phyloP scores from a whole-genome alignment of 64 coral and sea anemone genomes.

The Dendronephthya gigantea region DNA sequence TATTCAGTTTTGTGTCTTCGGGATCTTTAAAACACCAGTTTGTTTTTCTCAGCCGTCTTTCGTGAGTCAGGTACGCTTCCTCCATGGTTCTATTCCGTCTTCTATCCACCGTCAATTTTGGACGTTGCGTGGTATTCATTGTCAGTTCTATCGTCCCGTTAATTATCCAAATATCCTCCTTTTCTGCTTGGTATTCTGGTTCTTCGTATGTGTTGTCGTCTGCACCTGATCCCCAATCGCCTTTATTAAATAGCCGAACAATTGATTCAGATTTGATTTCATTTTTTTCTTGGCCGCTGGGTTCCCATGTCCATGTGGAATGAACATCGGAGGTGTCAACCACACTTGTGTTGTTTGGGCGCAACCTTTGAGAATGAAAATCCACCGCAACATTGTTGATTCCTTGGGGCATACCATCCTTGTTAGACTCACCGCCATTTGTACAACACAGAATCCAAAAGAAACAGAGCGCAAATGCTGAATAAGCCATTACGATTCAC shows the following conservation, averaged over 20 bases:
- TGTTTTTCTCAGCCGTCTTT: background rate
- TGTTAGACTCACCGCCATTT: background rate
- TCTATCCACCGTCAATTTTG: background rate
- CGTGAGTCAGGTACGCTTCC: background rate
- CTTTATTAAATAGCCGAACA: background rate
- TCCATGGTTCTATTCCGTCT: background rate
- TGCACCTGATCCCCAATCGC: background rate
- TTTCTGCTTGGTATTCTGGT: background rate
- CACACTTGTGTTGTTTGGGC: background rate
- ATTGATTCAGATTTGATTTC: background rate
- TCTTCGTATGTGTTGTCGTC: background rate
- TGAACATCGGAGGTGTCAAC: background rate
- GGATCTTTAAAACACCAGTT: background rate
- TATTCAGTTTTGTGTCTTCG: background rate
- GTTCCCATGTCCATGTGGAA: background rate
- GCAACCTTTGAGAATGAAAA: background rate
- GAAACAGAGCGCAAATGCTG: background rate
- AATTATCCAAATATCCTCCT: background rate
- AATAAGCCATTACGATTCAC: background rate
- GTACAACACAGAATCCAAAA: background rate
- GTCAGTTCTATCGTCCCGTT: background rate
- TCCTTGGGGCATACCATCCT: background rate
- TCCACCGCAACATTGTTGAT: background rate
- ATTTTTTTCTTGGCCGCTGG: background rate
- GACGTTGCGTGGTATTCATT: background rate